phyloP scores from a whole-genome alignment of 2,888 invertebrate species.

The Drosophila paucipuncta region DNA sequence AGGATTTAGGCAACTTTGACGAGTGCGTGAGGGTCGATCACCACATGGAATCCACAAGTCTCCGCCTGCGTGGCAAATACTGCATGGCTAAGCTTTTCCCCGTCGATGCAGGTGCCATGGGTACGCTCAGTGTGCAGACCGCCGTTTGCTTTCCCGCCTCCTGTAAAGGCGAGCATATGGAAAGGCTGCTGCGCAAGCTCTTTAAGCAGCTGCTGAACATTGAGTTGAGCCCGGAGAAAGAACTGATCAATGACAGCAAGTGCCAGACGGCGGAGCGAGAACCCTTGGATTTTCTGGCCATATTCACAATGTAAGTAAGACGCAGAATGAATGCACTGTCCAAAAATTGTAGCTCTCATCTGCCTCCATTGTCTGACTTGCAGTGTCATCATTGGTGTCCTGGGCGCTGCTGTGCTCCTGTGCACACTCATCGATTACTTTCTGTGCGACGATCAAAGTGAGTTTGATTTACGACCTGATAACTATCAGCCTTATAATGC shows the following conservation, averaged over 20 bases:
- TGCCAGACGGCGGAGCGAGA: constrained; percentile 42
- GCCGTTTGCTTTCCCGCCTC: constrained; percentile 73
- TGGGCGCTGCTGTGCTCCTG: constrained; percentile 30
- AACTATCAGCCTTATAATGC: background rate
- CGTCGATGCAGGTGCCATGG: background rate
- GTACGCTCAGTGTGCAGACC: constrained; percentile 10
- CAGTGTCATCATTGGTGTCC: constrained; percentile 48
- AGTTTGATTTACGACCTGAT: constrained; percentile 4
- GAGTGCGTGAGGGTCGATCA: constrained; percentile 79
- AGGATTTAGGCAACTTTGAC: constrained; percentile 85
- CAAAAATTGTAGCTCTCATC: background rate
- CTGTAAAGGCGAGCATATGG: constrained; percentile 52
- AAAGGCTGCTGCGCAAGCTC: constrained; percentile 41
- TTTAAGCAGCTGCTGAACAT: constrained; percentile 47
- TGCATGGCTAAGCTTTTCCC: constrained; percentile 33
- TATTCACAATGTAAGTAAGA: constrained; percentile 72
- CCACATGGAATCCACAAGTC: background rate
- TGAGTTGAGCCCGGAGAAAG: background rate
- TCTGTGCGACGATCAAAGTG: constrained; percentile 49
- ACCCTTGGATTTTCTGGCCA: constrained; percentile 58
- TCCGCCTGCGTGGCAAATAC: constrained; percentile 51
- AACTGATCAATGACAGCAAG: constrained; percentile 13
- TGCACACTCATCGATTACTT: constrained; percentile 65
- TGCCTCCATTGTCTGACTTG: background rate
- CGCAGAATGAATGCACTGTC: background rate